phyloP scores from a whole-genome alignment of 2,113 vertebrate species.

The Mastomys coucha region DNA sequence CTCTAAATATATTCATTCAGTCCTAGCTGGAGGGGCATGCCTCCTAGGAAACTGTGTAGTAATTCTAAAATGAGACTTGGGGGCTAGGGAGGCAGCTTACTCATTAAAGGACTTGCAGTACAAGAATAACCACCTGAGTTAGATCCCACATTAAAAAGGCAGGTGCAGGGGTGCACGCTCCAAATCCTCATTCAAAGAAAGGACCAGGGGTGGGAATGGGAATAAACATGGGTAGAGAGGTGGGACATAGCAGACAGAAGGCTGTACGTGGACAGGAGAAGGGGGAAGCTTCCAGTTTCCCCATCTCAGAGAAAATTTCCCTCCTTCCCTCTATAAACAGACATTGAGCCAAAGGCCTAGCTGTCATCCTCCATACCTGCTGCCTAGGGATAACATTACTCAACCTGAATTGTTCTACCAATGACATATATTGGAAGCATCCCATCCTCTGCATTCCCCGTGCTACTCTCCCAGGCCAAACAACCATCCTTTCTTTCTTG shows the following conservation, averaged over 20 bases:
- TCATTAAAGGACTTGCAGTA: not conserved
- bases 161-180: not conserved
- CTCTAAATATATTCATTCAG: not conserved
- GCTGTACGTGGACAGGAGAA: not conserved
- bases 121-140: not conserved
- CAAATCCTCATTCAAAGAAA: not conserved
- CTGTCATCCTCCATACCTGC: not conserved
- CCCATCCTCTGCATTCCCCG: not conserved
- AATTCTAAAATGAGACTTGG: not conserved
- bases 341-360: not conserved
- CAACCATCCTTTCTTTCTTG: not conserved
- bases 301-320: not conserved
- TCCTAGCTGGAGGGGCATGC: not conserved
- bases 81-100: not conserved
- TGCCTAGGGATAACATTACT: not conserved
- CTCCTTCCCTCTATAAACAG: not conserved
- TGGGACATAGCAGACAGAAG: not conserved
- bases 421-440: not conserved
- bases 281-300: not conserved
- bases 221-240: not conserved
- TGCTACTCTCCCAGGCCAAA: not conserved
- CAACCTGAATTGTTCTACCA: not conserved
- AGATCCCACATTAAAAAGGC: not conserved
- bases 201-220: not conserved
- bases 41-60: not conserved